Base-by-base conservation (phyloP, 2,113 vertebrate genomes). In the Daphoenositta chrysoptera region DNA sequence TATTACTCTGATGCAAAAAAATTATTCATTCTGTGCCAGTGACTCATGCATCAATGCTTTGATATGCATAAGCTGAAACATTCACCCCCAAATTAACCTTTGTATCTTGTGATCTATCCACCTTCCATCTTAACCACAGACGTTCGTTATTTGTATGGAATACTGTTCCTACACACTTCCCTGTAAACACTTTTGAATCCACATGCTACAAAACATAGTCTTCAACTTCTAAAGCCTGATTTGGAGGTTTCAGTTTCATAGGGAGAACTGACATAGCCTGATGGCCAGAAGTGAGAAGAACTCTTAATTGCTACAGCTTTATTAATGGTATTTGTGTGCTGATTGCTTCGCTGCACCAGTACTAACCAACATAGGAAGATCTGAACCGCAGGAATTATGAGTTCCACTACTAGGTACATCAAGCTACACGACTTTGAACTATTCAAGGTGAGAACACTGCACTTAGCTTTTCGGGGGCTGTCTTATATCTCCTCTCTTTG, bases 21-120 rank as follows among this genome's bases (percentile, higher is more conserved):
- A 72, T 42, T 90, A 81, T 70, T 96, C 83, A 84, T 76, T 77
- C 71, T 66, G 22, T 90, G 83, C 68, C 70, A 86, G 39, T 96
- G 95, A 97, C 81, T 97, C 91, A 96, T 93, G 28, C 80, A 73
- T 73, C 60, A 93, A 33, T 76, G 42, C 70, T 95, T 92, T 95
- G 66, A 96, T 94, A 92, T 80, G 90, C 66, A 71, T 73, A 94
- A 92, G 22, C 50, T 64, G 89, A 93, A 88, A 87, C 11, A 72
- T 44, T 95, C 75, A 57, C 47, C 86, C 69, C 28, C 31, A 88
- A 83, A 89, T 91, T 90, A 93, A 61, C 69, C 53, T 91, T 92
- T 93, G 42, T 71, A 65, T 66, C 81, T 69, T 93, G 54, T 26
- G 65, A 90, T 90, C 85, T 95, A 72, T 77, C 82, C 54, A 92